Evolutionary conservation across 2,888 invertebrate species (phyloP).

Genomic region (Torymus auratus): DNA sequence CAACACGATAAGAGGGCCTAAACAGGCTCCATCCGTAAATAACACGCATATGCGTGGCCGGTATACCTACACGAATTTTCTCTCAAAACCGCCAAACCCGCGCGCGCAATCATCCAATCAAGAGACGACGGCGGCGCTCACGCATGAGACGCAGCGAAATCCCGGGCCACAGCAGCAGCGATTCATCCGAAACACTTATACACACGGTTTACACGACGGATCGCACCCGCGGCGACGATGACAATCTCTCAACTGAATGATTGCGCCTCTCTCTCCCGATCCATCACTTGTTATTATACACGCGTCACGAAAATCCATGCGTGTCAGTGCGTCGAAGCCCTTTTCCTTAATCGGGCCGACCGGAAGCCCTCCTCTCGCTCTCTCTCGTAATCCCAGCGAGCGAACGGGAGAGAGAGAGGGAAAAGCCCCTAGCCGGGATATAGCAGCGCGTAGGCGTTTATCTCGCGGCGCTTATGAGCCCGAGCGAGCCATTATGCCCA

Average conservation of each 20-base stretch:
- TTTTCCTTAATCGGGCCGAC: constrained; percentile 34
- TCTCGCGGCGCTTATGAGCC: constrained; percentile 57
- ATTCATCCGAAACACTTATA: constrained; percentile 27
- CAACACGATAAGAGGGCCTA: too few species aligned
- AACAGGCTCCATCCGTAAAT: too few species aligned
- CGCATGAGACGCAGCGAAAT: too few species aligned
- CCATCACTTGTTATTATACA: too few species aligned
- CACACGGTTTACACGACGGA: constrained; percentile 5
- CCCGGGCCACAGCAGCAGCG: background rate
- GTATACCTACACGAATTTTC: background rate
- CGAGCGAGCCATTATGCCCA: constrained; percentile 71
- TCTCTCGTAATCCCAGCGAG: constrained; percentile 18
- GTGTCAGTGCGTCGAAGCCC: constrained; percentile 7
- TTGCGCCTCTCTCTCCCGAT: background rate
- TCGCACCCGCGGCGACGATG: background rate
- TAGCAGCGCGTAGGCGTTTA: constrained; percentile 38
- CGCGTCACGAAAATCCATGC: too few species aligned
- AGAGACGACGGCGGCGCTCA: background rate
- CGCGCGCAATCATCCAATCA: constrained; percentile 15
- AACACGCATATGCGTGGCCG: too few species aligned
- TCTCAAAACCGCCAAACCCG: background rate
- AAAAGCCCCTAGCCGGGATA: constrained; percentile 34
- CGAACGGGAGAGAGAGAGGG: constrained; percentile 50
- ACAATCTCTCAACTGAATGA: constrained; percentile 35
- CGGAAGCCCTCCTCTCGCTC: constrained; percentile 53